Evolutionary conservation across 2,888 invertebrate species (phyloP).

Genomic region (Sericinus montela): DNA sequence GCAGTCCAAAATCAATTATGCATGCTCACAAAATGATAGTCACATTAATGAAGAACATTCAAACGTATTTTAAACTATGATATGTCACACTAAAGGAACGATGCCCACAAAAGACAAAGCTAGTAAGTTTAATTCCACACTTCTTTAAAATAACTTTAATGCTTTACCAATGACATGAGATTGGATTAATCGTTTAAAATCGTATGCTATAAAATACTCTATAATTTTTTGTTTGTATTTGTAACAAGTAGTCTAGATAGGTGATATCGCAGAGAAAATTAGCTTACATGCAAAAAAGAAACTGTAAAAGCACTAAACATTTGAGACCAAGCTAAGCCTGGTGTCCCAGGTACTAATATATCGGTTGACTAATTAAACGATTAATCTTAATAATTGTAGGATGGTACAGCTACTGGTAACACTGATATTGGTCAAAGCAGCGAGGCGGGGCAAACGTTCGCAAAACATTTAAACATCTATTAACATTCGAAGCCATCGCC

Average conservation of each 20-base stretch:
- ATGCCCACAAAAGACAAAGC: background rate
- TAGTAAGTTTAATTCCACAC: too few relatives aligned
- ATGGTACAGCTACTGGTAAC: background rate
- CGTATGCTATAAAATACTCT: too few relatives aligned
- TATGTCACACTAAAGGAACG: background rate
- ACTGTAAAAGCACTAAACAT: too few relatives aligned
- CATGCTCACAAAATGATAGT: background rate
- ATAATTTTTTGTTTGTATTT: too few relatives aligned
- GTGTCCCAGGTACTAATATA: too few relatives aligned
- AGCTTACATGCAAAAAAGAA: too few relatives aligned
- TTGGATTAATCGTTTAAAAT: background rate
- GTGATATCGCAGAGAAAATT: too few relatives aligned
- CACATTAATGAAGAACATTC: constrained; percentile 1
- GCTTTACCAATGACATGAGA: background rate
- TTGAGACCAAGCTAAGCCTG: too few relatives aligned
- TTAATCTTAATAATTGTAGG: background rate
- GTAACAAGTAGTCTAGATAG: too few relatives aligned
- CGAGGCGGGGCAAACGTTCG: background rate
- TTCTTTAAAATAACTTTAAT: too few relatives aligned
- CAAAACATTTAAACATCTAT: background rate
- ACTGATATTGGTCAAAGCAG: background rate
- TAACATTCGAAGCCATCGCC: background rate
- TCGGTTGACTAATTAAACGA: background rate
- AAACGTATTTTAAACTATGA: background rate
- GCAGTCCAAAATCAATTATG: constrained; percentile 9